Percentiles rank a stretch among this genome's conserved stretches.
These are phyloP conservation scores for Ciconia nigra DNA, from an alignment of 2,797 vertebrate genomes.

Conservation along the genomic window DNA sequence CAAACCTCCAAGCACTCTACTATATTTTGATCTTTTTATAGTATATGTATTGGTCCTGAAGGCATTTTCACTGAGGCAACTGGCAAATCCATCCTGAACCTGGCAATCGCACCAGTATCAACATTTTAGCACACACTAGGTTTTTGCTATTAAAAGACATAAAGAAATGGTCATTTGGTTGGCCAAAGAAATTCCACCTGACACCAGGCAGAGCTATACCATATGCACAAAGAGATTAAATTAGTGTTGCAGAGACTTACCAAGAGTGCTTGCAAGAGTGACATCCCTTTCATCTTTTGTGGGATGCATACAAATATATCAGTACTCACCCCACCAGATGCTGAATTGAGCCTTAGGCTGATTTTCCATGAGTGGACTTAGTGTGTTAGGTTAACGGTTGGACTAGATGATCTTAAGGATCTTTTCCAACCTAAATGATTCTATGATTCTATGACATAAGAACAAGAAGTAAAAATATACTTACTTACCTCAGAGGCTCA, in stretches of 20 bases:
- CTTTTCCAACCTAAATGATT: slow-evolving; percentile 15
- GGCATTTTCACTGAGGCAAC: background rate
- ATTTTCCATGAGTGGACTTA: background rate
- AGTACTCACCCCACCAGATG: background rate
- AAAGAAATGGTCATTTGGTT: background rate
- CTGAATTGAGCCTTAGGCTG: background rate
- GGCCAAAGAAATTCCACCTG: background rate
- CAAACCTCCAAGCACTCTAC: background rate
- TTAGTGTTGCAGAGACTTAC: background rate
- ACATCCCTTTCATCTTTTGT: background rate
- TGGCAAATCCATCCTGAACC: background rate
- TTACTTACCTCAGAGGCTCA: slow-evolving; percentile 50
- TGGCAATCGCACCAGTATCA: background rate
- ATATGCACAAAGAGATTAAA: background rate
- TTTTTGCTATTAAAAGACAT: background rate
- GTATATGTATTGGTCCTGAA: background rate
- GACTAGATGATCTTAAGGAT: background rate
- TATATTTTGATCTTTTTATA: background rate
- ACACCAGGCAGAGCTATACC: background rate
- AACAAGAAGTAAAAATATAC: slow-evolving; percentile 34
- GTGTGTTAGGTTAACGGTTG: background rate
- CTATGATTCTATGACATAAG: background rate
- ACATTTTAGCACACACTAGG: background rate
- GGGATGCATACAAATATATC: background rate
- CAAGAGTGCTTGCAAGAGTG: background rate